phyloP scores from a whole-genome alignment of 37 sponge, comb jelly and placozoan species.

The Tethya wilhelma region DNA sequence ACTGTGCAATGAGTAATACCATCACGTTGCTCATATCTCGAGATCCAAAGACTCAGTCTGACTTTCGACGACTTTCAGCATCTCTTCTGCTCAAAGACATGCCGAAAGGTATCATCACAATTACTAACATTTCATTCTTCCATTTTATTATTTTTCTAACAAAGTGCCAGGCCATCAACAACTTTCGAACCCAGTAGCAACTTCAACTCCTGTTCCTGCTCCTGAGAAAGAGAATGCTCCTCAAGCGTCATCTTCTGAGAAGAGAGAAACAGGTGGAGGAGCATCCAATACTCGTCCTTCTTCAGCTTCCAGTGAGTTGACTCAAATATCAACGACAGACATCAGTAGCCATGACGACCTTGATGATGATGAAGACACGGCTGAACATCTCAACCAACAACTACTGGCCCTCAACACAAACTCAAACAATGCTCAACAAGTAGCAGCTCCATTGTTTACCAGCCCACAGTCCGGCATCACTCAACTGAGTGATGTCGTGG shows the following conservation, averaged over 20 bases:
- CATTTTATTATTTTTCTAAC: not conserved
- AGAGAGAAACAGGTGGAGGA: not conserved
- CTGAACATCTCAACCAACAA: not conserved
- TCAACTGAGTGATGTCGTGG: slow-evolving; percentile 33
- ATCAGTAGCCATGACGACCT: slow-evolving; percentile 35
- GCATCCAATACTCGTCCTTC: not conserved
- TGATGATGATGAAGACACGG: not conserved
- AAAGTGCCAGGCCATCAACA: no score
- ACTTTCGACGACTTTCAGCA: slow-evolving; percentile 40
- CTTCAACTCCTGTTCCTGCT: not conserved
- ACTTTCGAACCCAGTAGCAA: not conserved
- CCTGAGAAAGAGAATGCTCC: not conserved
- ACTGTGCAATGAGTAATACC: slow-evolving; percentile 45
- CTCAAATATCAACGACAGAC: slow-evolving; percentile 46
- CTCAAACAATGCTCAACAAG: not conserved
- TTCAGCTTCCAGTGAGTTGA: slow-evolving; percentile 25
- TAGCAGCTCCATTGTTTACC: not conserved
- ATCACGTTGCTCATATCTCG: slow-evolving; percentile 50
- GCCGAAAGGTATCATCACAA: not conserved
- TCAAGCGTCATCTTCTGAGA: slow-evolving; percentile 18
- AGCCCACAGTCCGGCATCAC: not conserved
- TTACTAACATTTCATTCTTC: not conserved
- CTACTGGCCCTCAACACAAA: not conserved
- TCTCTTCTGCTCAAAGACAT: slow-evolving; percentile 9
- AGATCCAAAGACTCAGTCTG: slow-evolving; percentile 36